phyloP scores from a whole-genome alignment of 2,888 invertebrate species.

The Drosophila lutescens region DNA sequence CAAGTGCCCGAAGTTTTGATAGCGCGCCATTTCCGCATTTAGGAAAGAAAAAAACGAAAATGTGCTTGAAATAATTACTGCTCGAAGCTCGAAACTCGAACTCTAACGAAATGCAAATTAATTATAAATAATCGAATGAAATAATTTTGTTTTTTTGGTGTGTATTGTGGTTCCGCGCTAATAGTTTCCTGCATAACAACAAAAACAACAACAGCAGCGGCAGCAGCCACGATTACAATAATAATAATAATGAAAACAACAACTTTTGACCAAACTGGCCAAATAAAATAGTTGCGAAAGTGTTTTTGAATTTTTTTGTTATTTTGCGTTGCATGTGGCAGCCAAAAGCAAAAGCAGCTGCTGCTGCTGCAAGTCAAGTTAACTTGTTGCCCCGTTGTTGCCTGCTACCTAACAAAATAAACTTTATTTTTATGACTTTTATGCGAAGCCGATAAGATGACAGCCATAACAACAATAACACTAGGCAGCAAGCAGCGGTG shows the following conservation, averaged over 20 bases:
- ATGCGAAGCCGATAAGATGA: conserved; percentile 52
- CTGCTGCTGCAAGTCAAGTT: conserved; percentile 20
- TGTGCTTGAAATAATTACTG: conserved; percentile 36
- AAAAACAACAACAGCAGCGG: conserved; percentile 13
- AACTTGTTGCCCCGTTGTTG: conserved; percentile 33
- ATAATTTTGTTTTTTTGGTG: conserved; percentile 23
- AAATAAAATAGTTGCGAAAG: conserved; percentile 46
- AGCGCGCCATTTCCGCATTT: conserved; percentile 66
- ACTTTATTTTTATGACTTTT: conserved; percentile 63
- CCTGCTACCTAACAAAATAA: conserved; percentile 55
- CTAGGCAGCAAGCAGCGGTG: conserved; percentile 23
- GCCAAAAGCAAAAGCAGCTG: conserved; percentile 31
- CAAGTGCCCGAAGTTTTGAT: conserved; percentile 47
- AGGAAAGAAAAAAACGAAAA: conserved; percentile 22
- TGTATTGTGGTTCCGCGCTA: conserved; percentile 58
- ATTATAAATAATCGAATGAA: conserved; percentile 47
- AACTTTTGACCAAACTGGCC: conserved; percentile 27
- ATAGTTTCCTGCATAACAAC: conserved; percentile 54
- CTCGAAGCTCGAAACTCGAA: conserved; percentile 47
- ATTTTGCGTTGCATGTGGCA: conserved; percentile 56
- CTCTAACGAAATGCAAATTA: conserved; percentile 66
- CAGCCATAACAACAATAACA: conserved; percentile 35
- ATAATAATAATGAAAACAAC: conserved; percentile 26
- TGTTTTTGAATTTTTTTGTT: conserved; percentile 27
- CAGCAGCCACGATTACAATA: conserved; percentile 28